These are phyloP conservation scores for Sialis lutaria DNA, from an alignment of 2,888 invertebrate genomes.

Conservation along the genomic window DNA sequence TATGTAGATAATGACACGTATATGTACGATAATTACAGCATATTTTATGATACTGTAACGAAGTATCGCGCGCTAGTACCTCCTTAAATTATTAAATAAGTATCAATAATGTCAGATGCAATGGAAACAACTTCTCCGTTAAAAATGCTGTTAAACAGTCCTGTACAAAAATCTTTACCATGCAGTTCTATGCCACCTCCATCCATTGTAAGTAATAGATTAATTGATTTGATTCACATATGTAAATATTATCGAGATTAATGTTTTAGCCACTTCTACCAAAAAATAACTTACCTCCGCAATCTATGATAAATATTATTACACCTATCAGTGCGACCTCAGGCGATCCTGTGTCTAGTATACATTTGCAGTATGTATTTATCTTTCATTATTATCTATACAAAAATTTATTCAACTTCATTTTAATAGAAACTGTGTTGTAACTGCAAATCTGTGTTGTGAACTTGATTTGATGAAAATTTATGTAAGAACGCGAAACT, in stretches of 20 bases:
- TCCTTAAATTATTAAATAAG: too few species aligned
- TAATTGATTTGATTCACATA: background rate
- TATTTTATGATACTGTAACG: too few species aligned
- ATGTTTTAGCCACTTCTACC: background rate
- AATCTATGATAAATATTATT: constrained; percentile 8
- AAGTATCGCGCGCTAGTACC: too few species aligned
- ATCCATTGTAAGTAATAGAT: constrained; percentile 4
- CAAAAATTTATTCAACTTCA: background rate
- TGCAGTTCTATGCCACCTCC: constrained; percentile 18
- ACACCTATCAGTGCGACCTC: constrained; percentile 6
- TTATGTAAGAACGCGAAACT: constrained; percentile 62
- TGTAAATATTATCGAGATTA: background rate
- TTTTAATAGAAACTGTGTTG: constrained; percentile 56
- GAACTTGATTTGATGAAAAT: constrained; percentile 54
- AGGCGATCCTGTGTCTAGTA: constrained; percentile 15
- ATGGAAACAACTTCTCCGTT: constrained; percentile 16
- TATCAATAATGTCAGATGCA: too few species aligned
- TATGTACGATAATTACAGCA: too few species aligned
- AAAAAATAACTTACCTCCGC: constrained; percentile 6
- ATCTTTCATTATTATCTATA: background rate
- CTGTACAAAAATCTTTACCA: constrained; percentile 21
- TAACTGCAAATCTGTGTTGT: constrained; percentile 58
- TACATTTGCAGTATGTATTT: constrained; percentile 24
- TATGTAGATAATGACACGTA: too few species aligned
- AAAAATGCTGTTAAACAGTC: constrained; percentile 23